phyloP scores from a whole-genome alignment of 2,888 invertebrate species.

The Fabriciana adippe region DNA sequence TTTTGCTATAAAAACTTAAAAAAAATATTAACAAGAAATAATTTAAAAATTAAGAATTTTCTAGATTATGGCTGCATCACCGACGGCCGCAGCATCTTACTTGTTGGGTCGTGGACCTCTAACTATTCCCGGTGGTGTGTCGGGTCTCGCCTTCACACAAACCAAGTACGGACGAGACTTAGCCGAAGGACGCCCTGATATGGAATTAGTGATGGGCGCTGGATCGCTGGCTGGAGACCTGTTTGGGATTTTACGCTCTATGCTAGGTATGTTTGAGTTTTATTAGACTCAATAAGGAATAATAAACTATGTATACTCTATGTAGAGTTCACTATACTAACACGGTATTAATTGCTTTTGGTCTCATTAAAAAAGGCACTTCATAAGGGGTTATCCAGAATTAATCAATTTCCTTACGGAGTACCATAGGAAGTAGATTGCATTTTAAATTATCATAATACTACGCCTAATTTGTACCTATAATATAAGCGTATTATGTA shows the following conservation, averaged over 20 bases:
- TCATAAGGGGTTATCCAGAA: too few relatives aligned
- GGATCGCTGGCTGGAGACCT: slow-evolving; percentile 89
- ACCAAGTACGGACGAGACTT: slow-evolving; percentile 83
- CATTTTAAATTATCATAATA: too few relatives aligned
- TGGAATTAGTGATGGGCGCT: slow-evolving; percentile 90
- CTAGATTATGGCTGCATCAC: slow-evolving; percentile 71
- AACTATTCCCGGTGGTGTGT: slow-evolving; percentile 90
- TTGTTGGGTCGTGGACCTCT: slow-evolving; percentile 86
- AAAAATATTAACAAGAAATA: neutral
- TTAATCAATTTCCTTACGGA: too few relatives aligned
- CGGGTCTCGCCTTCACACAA: slow-evolving; percentile 88
- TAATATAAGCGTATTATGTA: neutral
- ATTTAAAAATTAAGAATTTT: slow-evolving; percentile 5
- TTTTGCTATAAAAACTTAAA: too few relatives aligned
- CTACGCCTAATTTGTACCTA: too few relatives aligned
- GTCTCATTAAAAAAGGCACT: too few relatives aligned
- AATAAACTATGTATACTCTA: too few relatives aligned
- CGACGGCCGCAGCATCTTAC: slow-evolving; percentile 84
- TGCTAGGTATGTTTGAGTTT: slow-evolving; percentile 74
- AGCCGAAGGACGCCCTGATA: slow-evolving; percentile 89
- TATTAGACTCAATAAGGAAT: neutral
- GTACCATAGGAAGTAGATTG: too few relatives aligned
- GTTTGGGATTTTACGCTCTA: slow-evolving; percentile 84
- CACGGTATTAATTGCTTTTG: too few relatives aligned
- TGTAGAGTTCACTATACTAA: too few relatives aligned